Conservation (phyloP, 2,113 vertebrate species). For the Pluvianellus socialis region DNA sequence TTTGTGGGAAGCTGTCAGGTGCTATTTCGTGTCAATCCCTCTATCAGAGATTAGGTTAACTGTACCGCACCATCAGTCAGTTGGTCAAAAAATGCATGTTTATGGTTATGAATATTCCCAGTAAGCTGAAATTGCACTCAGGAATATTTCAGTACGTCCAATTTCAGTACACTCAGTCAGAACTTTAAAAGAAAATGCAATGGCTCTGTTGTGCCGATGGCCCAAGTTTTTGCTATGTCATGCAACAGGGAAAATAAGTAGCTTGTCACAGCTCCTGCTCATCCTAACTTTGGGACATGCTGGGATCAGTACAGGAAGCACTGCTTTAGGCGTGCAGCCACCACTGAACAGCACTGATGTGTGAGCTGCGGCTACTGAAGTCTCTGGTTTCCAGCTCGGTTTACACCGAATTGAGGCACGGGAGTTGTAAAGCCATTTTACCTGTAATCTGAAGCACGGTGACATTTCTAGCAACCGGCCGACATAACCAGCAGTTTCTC, state of each 20-base stretch:
- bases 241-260: not conserved
- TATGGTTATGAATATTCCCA: not conserved
- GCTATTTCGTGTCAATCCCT: not conserved
- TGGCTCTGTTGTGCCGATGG: not conserved
- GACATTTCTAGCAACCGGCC: conserved; percentile 41
- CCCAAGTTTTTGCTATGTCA: not conserved
- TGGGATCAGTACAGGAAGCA: not conserved
- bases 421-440: not conserved
- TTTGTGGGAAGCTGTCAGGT: not conserved
- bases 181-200: not conserved
- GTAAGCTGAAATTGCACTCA: not conserved
- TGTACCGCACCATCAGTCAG: not conserved
- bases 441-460: conserved; percentile 69
- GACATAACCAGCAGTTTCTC: conserved; percentile 64
- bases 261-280: not conserved
- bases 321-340: not conserved
- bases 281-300: not conserved
- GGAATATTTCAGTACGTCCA: not conserved
- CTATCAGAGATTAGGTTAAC: not conserved
- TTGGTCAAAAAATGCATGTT: not conserved
- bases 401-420: not conserved
- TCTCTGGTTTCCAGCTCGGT: not conserved
- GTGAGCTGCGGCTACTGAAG: not conserved
- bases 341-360: not conserved
- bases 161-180: not conserved